Conservation (phyloP, 2,113 vertebrate species). For the Corythoichthys intestinalis region DNA sequence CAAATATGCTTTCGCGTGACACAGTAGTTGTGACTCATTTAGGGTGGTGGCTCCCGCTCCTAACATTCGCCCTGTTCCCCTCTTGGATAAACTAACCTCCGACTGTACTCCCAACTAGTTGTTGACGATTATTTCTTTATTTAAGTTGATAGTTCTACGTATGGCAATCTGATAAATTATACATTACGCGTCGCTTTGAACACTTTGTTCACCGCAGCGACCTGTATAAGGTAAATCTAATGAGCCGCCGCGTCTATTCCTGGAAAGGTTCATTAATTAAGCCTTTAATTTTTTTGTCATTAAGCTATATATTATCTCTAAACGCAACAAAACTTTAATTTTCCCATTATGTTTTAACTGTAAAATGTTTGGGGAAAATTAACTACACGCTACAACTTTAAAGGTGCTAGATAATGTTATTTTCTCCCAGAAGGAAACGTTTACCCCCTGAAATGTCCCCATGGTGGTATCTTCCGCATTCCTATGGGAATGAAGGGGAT, state of each 20-base stretch:
- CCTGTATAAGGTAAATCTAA: constrained; percentile 3
- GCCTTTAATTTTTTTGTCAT: neutral
- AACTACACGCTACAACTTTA: neutral
- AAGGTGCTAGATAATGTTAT: neutral
- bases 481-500: neutral
- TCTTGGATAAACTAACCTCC: neutral
- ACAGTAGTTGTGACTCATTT: constrained; percentile 6
- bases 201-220: neutral
- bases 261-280: neutral
- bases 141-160: neutral
- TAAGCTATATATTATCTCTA: neutral
- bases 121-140: constrained; percentile 40
- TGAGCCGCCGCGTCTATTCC: neutral
- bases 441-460: neutral
- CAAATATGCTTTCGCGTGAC: neutral
- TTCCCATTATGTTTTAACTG: neutral
- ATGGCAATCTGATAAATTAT: neutral
- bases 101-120: constrained; percentile 42
- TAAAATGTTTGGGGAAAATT: neutral
- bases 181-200: neutral
- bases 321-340: neutral
- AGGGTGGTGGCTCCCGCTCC: constrained; percentile 9
- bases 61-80: neutral
- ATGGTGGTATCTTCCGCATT: neutral
- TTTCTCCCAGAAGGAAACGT: neutral